Conservation (phyloP, 1,140 invertebrate genomes). For the Drosophila insularis region DNA sequence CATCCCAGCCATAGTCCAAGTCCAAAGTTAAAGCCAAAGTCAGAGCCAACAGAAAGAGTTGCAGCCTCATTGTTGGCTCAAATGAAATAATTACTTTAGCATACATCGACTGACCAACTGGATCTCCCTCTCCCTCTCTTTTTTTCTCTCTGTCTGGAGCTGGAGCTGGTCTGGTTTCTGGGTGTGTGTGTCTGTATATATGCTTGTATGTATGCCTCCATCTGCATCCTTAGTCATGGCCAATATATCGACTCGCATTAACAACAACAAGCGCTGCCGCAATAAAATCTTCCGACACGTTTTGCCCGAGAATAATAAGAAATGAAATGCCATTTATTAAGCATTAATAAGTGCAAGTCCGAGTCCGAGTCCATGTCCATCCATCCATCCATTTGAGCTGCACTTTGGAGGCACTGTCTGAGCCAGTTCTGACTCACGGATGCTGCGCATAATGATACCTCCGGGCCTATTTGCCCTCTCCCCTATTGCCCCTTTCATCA, state of each 20-base stretch:
- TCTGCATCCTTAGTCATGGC: slow-evolving; percentile 75
- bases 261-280: slow-evolving; percentile 59
- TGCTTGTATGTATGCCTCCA: slow-evolving; percentile 30
- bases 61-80: slow-evolving; percentile 80
- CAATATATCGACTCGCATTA: slow-evolving; percentile 80
- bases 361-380: slow-evolving; percentile 56
- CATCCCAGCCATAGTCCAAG: slow-evolving; percentile 52
- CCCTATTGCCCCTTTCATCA: background rate
- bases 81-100: slow-evolving; percentile 81
- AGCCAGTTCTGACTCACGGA: slow-evolving; percentile 42
- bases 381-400: slow-evolving; percentile 57
- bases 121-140: background rate
- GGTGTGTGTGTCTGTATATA: slow-evolving; percentile 6
- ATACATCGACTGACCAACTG: slow-evolving; percentile 53
- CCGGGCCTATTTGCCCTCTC: slow-evolving; percentile 35
- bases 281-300: slow-evolving; percentile 73
- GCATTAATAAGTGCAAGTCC: slow-evolving; percentile 81
- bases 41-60: slow-evolving; percentile 48
- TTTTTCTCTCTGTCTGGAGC: slow-evolving; percentile 5
- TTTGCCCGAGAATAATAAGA: slow-evolving; percentile 79
- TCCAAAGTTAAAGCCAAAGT: slow-evolving; percentile 28
- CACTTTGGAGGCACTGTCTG: slow-evolving; percentile 38
- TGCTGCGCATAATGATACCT: slow-evolving; percentile 30
- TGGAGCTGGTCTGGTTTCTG: background rate
- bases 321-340: slow-evolving; percentile 82